phyloP scores from a whole-genome alignment of 2,797 vertebrate species.

The Spinus olivaceus region DNA sequence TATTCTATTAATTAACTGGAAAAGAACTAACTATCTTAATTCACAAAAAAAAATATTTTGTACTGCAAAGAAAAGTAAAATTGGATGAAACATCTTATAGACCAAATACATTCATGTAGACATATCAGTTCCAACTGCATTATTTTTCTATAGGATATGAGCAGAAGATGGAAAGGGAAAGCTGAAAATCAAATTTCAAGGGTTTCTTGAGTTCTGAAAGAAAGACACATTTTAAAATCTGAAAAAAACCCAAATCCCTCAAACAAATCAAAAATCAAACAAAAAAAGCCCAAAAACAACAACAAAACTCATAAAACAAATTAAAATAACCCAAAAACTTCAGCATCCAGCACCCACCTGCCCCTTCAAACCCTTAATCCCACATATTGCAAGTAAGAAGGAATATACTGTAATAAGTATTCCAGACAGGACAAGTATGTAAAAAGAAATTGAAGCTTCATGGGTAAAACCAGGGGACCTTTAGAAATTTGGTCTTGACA shows the following conservation, averaged over 20 bases:
- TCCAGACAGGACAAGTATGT: background rate
- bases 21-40: background rate
- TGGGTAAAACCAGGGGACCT: fast-evolving
- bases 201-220: background rate
- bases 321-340: background rate
- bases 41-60: background rate
- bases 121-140: background rate
- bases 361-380: background rate
- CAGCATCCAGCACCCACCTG: fast-evolving
- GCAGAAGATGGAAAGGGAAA: background rate
- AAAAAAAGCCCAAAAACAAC: background rate
- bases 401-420: background rate
- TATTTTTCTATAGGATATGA: background rate
- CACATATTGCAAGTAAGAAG: background rate
- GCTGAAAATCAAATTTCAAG: background rate
- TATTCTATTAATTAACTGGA: background rate
- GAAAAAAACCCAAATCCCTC: fast-evolving
- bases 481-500: background rate
- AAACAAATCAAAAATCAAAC: background rate
- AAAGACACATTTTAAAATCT: background rate
- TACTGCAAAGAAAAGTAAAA: background rate
- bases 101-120: background rate
- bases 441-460: background rate
- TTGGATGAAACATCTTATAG: background rate
- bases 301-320: too few species aligned